phyloP scores from a whole-genome alignment of 2,113 vertebrate species.

The Pholis gunnellus region DNA sequence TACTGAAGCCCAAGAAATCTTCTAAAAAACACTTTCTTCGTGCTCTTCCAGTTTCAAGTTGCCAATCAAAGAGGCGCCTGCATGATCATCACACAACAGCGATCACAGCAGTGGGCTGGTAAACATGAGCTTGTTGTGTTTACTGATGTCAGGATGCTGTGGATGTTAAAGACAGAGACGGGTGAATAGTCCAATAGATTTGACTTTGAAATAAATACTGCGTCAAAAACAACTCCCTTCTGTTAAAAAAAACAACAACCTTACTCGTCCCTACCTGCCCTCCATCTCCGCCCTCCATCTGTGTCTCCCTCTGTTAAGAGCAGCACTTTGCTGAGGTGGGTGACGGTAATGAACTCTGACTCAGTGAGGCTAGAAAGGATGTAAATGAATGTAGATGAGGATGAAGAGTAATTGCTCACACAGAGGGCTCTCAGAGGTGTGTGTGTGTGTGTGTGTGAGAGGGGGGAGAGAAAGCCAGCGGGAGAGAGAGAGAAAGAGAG shows the following conservation, averaged over 20 bases:
- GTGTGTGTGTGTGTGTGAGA: neutral
- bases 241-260: neutral
- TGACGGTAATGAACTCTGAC: conserved; percentile 70
- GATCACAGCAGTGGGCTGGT: neutral
- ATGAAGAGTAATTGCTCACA: conserved; percentile 55
- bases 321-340: conserved; percentile 33
- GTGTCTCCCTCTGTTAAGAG: conserved; percentile 25
- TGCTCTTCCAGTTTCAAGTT: neutral
- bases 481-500: neutral
- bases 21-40: neutral
- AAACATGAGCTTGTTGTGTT: neutral
- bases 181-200: neutral
- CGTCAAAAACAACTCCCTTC: neutral
- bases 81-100: neutral
- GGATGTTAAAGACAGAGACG: neutral
- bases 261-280: neutral
- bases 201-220: conserved; percentile 21
- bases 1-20: neutral
- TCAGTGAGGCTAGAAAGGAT: conserved; percentile 45
- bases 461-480: neutral
- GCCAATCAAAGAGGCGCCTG: neutral
- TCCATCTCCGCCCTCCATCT: conserved; percentile 13
- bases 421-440: conserved; percentile 34
- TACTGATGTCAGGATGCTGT: neutral
- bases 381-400: conserved; percentile 63